Percentiles rank a stretch among this genome's conserved stretches.
phyloP scores from a whole-genome alignment of 2,113 vertebrate genomes.

The Pithys albifrons region DNA sequence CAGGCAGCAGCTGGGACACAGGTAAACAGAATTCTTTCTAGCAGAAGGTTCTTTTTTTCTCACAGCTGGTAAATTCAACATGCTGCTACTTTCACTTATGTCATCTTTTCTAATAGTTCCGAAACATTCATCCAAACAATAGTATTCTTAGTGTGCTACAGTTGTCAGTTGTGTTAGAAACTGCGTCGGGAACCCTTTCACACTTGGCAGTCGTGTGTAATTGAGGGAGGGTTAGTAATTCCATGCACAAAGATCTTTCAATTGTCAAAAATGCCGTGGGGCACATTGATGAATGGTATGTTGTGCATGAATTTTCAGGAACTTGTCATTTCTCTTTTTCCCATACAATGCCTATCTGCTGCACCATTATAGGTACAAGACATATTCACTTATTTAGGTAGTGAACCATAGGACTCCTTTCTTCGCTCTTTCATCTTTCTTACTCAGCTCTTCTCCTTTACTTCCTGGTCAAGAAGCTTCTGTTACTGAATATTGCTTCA shows the following conservation, averaged over 20 bases:
- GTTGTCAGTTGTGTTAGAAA: not conserved
- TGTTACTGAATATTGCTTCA: conserved; percentile 42
- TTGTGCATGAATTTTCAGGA: not conserved
- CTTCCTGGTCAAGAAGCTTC: conserved; percentile 21
- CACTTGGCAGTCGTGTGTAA: not conserved
- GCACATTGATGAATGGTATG: not conserved
- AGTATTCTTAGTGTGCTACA: not conserved
- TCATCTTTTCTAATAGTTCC: conserved; percentile 21
- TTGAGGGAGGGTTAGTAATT: not conserved
- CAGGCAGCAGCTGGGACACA: conserved; percentile 76
- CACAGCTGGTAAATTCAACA: conserved; percentile 3
- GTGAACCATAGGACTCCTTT: not conserved
- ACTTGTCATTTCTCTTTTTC: not conserved
- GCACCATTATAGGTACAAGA: not conserved
- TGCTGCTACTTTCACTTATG: conserved; percentile 21
- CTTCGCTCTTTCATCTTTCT: conserved; percentile 17
- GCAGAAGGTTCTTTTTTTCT: not conserved
- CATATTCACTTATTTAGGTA: not conserved
- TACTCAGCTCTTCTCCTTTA: conserved; percentile 11
- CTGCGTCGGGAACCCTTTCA: not conserved
- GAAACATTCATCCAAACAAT: not conserved
- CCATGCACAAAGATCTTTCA: not conserved
- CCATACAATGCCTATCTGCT: not conserved
- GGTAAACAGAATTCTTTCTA: conserved; percentile 65
- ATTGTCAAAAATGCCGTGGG: not conserved